Conservation (phyloP, 2,797 vertebrate species). For the Phrynocephalus guinanensis region DNA sequence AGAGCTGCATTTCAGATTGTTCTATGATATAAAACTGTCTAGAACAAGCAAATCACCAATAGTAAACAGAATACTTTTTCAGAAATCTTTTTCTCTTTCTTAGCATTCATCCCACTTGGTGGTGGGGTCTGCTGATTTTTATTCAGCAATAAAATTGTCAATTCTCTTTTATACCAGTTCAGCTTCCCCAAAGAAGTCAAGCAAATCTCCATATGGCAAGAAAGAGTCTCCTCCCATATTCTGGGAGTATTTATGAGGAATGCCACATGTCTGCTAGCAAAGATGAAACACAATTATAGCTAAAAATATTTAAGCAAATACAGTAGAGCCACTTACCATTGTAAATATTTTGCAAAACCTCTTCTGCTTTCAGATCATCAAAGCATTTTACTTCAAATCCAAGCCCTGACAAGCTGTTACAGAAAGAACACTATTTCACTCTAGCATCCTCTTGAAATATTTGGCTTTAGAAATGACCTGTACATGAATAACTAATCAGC, state of each 20-base stretch:
- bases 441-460: slow-evolving; percentile 1
- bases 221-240: slow-evolving; percentile 1
- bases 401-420: slow-evolving; percentile 75
- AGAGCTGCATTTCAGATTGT: too few relatives aligned
- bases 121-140: too few relatives aligned
- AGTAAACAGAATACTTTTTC: too few relatives aligned
- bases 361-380: slow-evolving; percentile 80
- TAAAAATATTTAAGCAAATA: slow-evolving; percentile 35
- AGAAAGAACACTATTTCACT: slow-evolving; percentile 44
- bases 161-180: too few relatives aligned
- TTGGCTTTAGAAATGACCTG: not conserved
- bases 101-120: too few relatives aligned
- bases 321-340: slow-evolving; percentile 79
- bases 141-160: too few relatives aligned
- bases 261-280: not conserved
- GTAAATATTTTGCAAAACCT: slow-evolving; percentile 77
- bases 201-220: not conserved
- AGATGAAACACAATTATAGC: not conserved
- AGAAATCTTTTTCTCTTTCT: too few relatives aligned
- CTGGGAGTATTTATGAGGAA: not conserved
- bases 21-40: too few relatives aligned
- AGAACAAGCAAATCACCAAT: too few relatives aligned
- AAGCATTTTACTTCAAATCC: slow-evolving; percentile 89
- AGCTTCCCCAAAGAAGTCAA: not conserved
- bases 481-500: not conserved